Conservation (phyloP, 2,797 vertebrate genomes). For the Yasuhikotakia modesta region DNA sequence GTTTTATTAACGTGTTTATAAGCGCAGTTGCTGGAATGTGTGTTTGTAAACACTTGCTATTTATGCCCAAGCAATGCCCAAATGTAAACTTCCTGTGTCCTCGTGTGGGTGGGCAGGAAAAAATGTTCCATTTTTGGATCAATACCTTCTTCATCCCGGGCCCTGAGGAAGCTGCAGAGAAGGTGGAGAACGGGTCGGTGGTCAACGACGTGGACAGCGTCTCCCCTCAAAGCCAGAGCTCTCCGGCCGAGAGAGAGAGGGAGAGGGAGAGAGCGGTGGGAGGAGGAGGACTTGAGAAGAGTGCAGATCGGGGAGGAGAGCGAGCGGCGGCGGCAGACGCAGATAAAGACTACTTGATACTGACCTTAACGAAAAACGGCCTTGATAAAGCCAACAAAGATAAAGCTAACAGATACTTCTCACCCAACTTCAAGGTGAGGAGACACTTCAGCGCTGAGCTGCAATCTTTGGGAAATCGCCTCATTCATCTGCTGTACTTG, state of each 20-base stretch:
- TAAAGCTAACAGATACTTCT: conserved; percentile 99
- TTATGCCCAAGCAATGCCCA: conserved; percentile 35
- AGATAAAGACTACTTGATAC: conserved; percentile 95
- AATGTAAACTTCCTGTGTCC: conserved; percentile 27
- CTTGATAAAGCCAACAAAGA: conserved; percentile 99
- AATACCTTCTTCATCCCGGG: conserved; percentile 99
- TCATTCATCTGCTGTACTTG: too few relatives aligned
- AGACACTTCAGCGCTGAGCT: neutral
- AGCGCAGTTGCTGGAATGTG: conserved; percentile 25
- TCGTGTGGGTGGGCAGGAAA: conserved; percentile 78
- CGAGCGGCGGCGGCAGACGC: conserved; percentile 61
- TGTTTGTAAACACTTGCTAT: conserved; percentile 46
- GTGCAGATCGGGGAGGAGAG: conserved; percentile 23
- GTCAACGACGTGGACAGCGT: conserved; percentile 90
- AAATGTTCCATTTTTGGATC: conserved; percentile 99
- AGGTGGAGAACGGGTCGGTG: conserved; percentile 94
- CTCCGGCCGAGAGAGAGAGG: conserved; percentile 49
- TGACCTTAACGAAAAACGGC: conserved; percentile 97
- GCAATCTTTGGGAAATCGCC: too few relatives aligned
- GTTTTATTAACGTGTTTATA: conserved; percentile 28
- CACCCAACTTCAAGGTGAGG: conserved; percentile 98
- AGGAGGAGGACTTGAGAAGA: conserved; percentile 17
- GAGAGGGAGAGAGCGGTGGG: conserved; percentile 19
- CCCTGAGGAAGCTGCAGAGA: conserved; percentile 83
- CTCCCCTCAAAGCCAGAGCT: conserved; percentile 65